Percentiles rank a stretch among this genome's conserved stretches.
These are phyloP conservation scores for Folsomia manolachei DNA, from an alignment of 2,888 invertebrate species.

Conservation along the genomic window DNA sequence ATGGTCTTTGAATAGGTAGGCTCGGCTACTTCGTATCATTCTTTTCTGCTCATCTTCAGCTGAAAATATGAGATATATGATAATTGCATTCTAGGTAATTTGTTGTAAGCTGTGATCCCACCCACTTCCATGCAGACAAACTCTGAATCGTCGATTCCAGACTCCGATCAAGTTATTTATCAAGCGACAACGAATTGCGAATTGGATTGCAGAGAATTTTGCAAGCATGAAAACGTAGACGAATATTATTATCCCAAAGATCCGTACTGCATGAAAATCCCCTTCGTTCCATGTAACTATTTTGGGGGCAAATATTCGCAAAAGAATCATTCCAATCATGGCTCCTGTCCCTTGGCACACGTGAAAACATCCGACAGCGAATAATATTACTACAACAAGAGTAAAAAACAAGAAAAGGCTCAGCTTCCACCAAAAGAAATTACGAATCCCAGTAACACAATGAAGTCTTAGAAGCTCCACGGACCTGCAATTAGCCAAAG, in stretches of 20 bases:
- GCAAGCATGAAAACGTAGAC: not conserved
- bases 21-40: not conserved
- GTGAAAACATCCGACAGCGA: not conserved
- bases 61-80: too few species aligned
- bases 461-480: not conserved
- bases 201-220: not conserved
- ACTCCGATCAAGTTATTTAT: not conserved
- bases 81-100: not conserved
- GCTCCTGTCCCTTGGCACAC: not conserved
- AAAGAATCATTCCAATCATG: not conserved
- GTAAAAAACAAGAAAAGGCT: not conserved
- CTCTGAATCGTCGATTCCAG: conserved; percentile 5
- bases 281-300: not conserved
- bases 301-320: not conserved
- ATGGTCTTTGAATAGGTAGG: conserved; percentile 9
- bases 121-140: conserved; percentile 1
- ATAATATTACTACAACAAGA: not conserved
- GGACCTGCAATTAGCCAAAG: not conserved
- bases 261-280: not conserved
- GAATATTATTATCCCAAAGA: not conserved
- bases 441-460: not conserved
- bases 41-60: not conserved
- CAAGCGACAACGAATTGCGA: not conserved
- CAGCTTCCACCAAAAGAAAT: not conserved
- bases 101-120: not conserved